These are phyloP conservation scores for Opisthocomus hoazin DNA, from an alignment of 2,113 vertebrate genomes.

Conservation along the genomic window DNA sequence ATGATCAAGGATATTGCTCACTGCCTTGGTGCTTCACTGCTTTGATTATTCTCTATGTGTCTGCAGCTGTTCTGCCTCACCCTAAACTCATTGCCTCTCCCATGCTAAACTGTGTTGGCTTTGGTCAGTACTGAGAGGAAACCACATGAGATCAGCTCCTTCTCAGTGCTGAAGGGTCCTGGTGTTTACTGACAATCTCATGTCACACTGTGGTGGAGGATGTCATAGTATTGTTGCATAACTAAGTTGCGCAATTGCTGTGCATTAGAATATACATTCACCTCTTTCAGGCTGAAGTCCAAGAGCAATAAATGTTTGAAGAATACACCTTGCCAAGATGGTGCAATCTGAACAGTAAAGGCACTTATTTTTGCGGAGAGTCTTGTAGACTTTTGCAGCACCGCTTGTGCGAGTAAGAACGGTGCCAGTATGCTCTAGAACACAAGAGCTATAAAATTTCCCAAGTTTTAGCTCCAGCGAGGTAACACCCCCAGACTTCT, in stretches of 20 bases:
- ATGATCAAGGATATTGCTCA: not conserved
- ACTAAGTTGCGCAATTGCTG: not conserved
- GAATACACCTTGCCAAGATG: not conserved
- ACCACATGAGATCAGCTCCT: not conserved
- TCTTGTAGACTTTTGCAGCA: not conserved
- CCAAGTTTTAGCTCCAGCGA: not conserved
- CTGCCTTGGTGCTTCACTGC: not conserved
- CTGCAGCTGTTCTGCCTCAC: not conserved
- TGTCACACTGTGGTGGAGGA: not conserved
- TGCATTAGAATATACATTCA: not conserved
- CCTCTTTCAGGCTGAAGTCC: not conserved
- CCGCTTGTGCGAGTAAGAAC: not conserved
- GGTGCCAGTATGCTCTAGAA: not conserved
- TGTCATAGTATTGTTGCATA: not conserved
- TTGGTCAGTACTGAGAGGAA: not conserved
- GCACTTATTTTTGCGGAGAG: not conserved
- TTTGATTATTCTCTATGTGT: not conserved
- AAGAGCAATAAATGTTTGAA: not conserved
- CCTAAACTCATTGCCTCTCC: not conserved
- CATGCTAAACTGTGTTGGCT: not conserved
- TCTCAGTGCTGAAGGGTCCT: not conserved
- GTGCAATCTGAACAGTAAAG: not conserved
- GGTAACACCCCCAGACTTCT: not conserved
- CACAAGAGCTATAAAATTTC: not conserved
- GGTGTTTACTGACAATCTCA: not conserved